Base-by-base conservation (phyloP, 2,888 invertebrate genomes). In the Cephus runcator region DNA sequence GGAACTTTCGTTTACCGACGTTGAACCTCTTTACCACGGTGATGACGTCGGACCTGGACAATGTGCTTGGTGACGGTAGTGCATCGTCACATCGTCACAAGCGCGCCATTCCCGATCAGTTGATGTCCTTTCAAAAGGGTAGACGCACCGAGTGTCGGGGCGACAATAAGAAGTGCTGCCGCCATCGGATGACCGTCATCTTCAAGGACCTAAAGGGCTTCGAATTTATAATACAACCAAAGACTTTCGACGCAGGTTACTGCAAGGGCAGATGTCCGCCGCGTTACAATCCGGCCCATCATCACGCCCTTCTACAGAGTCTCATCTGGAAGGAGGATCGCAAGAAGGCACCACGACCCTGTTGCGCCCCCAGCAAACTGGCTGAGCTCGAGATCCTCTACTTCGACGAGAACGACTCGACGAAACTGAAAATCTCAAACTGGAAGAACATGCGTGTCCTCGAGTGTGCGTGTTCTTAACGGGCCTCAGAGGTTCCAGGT, bases 361-460 rank as follows among this genome's bases (percentile, higher is more conserved):
- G 95, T 86, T 96, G 96, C 90, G 94, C 95, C 0, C 95, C 95
- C 0, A 94, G 94, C 69, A 95, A 94, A 85, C 92, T 96, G 74
- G 93, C 93, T 56, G 93, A 94, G 78, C 90, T 96, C 77, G 94
- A 95, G 87, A 93, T 96, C 79, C 91, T 95, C 56, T 94, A 95
- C 86, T 93, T 94, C 71, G 94, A 95, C 87, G 94, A 94, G 83
- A 92, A 94, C 81, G 93, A 95, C 84, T 92, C 92, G 35, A 93
- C 93, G 68, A 94, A 94, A 87, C 91, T 95, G 73, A 94, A 94
- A 86, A 93, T 95, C 73, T 94, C 95, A 76, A 94, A 93, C 77
- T 95, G 95, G 95, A 94, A 94, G 85, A 94, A 95, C 85, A 95
- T 95, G 94, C 93, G 93, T 85, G 95, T 95, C 73, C 90, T 94